Evolutionary conservation across 2,113 vertebrate genomes (phyloP), one percentile per base, ranked within the genome.

Genomic region (Ranitomeya imitator): DNA sequence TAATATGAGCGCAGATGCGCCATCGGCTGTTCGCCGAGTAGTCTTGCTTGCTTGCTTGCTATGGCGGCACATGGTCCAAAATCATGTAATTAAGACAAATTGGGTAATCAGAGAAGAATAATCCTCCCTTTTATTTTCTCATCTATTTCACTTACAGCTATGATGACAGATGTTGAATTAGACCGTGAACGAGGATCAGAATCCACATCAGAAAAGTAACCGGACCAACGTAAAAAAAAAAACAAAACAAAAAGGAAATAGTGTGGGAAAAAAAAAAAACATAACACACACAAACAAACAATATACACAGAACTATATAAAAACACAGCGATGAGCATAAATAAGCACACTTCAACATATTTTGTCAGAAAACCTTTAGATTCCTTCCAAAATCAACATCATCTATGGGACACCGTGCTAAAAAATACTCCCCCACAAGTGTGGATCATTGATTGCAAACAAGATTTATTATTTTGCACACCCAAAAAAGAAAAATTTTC

Each of bases 71-170:
- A 89, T 91, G 90, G 88, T 93, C 93, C 88, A 94, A 91, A 94
- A 94, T 88, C 92, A 90, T 92, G 85, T 92, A 93, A 94, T 93
- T 94, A 95, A 93, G 91, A 94, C 88, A 94, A 95, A 93, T 92
- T 89, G 86, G 91, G 89, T 94, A 94, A 94, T 94, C 90, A 94
- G 93, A 94, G 92, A 92, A 92, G 90, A 93, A 93, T 92, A 93
- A 94, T 93, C 91, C 92, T 93, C 89, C 92, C 91, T 92, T 91
- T 94, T 94, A 94, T 90, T 92, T 92, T 89, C 92, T 86, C 90
- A 95, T 91, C 89, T 90, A 92, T 92, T 95, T 93, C 93, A 92
- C 92, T 94, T 90, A 79, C 11, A 92, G 92, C 91, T 89, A 93
- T 84, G 89, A 93, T 90, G 91, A 93, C 93, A 95, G 91, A 94